phyloP scores from a whole-genome alignment of 2,888 invertebrate genomes.

The Drosophila pseudotalamancana region DNA sequence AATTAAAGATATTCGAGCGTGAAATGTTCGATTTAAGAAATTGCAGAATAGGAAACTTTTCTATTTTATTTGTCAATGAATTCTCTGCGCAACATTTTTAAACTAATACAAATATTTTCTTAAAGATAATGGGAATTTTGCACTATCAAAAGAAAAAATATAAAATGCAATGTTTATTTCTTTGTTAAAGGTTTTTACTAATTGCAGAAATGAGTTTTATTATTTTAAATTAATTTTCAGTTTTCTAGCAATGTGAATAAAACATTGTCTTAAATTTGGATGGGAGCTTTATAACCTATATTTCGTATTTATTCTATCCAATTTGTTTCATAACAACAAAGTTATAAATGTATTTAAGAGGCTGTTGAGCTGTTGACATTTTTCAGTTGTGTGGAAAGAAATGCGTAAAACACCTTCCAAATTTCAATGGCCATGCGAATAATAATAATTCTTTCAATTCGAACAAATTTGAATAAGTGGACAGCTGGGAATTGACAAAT shows the following conservation, averaged over 20 bases:
- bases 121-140: too few relatives aligned
- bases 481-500: slow-evolving; percentile 43
- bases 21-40: background rate
- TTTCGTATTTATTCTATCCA: too few relatives aligned
- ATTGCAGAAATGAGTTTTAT: background rate
- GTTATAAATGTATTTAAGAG: background rate
- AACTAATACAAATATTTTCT: too few relatives aligned
- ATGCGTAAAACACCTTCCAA: background rate
- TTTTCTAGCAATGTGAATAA: too few relatives aligned
- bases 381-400: too few relatives aligned
- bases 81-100: too few relatives aligned
- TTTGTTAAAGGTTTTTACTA: background rate
- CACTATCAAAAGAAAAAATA: too few relatives aligned
- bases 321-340: too few relatives aligned
- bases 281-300: too few relatives aligned
- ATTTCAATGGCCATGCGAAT: background rate
- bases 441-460: slow-evolving; percentile 31
- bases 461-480: slow-evolving; percentile 33
- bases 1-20: background rate
- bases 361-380: background rate
- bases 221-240: background rate
- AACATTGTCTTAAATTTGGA: too few relatives aligned
- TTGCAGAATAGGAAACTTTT: background rate
- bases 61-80: too few relatives aligned
- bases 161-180: too few relatives aligned